Conservation (phyloP, 2,888 invertebrate genomes). For the Cataglyphis rosenhaueri region DNA sequence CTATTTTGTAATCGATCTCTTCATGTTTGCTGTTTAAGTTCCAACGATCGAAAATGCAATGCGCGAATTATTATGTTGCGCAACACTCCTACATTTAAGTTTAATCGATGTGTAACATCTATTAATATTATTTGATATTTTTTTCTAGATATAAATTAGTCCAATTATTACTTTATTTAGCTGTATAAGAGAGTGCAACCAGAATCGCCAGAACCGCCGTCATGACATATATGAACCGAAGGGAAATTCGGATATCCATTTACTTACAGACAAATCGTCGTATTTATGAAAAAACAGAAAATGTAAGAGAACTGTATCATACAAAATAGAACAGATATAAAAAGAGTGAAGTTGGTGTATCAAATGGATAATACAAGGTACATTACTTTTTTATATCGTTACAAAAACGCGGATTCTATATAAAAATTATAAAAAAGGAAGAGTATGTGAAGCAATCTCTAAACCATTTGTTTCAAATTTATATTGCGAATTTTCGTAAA, state of each 20-base stretch:
- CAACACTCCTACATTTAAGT: slow-evolving; percentile 77
- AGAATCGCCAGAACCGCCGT: slow-evolving; percentile 76
- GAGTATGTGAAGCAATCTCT: slow-evolving; percentile 11
- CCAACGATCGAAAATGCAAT: slow-evolving; percentile 62
- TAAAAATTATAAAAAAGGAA: slow-evolving; percentile 45
- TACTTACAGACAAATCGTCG: slow-evolving; percentile 69
- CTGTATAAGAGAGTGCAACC: slow-evolving; percentile 78
- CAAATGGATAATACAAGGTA: slow-evolving; percentile 74
- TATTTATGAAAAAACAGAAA: slow-evolving; percentile 65
- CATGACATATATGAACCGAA: slow-evolving; percentile 59
- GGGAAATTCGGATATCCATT: slow-evolving; percentile 69
- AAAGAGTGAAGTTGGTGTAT: slow-evolving; percentile 72
- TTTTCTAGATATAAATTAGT: slow-evolving; percentile 81
- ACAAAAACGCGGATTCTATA: slow-evolving; percentile 62
- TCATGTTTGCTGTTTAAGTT: slow-evolving; percentile 75
- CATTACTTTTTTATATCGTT: slow-evolving; percentile 70
- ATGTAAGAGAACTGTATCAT: slow-evolving; percentile 74
- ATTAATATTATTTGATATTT: slow-evolving; percentile 82
- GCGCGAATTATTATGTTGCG: slow-evolving; percentile 61
- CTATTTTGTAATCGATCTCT: slow-evolving; percentile 82
- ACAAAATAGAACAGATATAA: slow-evolving; percentile 74
- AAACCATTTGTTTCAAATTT: slow-evolving; percentile 61
- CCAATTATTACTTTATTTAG: slow-evolving; percentile 81
- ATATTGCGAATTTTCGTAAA: slow-evolving; percentile 47
- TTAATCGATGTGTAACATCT: slow-evolving; percentile 78